These are phyloP conservation scores for Sparus aurata DNA, from an alignment of 2,797 vertebrate genomes.

Conservation along the genomic window DNA sequence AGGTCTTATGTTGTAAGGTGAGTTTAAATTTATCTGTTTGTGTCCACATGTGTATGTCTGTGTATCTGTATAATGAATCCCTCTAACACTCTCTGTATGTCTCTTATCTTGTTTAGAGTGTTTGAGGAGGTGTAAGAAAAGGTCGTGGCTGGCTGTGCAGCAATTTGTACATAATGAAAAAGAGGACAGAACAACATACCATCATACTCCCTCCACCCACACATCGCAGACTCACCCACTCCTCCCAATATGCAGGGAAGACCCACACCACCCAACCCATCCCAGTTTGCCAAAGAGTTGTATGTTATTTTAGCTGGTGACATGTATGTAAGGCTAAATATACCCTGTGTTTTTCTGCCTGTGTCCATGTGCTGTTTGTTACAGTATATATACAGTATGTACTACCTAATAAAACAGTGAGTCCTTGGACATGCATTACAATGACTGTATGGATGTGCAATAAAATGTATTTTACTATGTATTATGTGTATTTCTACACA, in stretches of 20 bases:
- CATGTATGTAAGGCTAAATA: constrained; percentile 55
- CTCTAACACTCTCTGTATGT: constrained; percentile 28
- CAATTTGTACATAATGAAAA: constrained; percentile 62
- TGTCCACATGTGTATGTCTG: background rate
- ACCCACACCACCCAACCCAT: constrained; percentile 5
- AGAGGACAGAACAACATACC: constrained; percentile 26
- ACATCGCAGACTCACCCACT: background rate
- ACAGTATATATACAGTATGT: constrained; percentile 38
- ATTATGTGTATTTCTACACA: constrained; percentile 24
- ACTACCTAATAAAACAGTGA: constrained; percentile 69
- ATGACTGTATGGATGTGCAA: constrained; percentile 55
- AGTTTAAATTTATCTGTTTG: constrained; percentile 5
- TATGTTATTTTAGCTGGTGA: constrained; percentile 55
- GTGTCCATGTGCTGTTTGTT: constrained; percentile 55
- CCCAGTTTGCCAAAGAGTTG: constrained; percentile 42
- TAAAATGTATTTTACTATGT: constrained; percentile 65
- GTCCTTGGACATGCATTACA: constrained; percentile 31
- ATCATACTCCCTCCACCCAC: constrained; percentile 12
- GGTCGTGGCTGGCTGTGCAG: constrained; percentile 32
- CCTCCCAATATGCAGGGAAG: constrained; percentile 33
- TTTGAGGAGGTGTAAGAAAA: constrained; percentile 51
- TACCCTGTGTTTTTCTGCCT: constrained; percentile 45
- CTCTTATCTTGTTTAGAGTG: constrained; percentile 51
- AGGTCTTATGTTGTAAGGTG: constrained; percentile 57
- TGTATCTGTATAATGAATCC: background rate